Percentiles rank a stretch among this genome's conserved stretches.
These are phyloP conservation scores for Bovichtus variegatus DNA, from an alignment of 2,797 vertebrate genomes.

Conservation along the genomic window DNA sequence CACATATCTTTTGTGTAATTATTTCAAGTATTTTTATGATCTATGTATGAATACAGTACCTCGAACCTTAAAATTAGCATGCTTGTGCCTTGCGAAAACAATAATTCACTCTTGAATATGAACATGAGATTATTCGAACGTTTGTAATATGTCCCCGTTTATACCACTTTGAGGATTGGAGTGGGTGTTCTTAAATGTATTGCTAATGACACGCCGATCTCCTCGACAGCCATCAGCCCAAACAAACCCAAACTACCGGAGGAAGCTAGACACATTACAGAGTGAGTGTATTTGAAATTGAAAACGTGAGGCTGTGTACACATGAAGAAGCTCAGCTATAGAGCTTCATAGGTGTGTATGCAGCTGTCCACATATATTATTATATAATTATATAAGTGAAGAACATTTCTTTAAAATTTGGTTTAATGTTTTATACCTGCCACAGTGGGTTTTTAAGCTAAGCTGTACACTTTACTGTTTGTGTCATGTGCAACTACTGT, in stretches of 20 bases:
- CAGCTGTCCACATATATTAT: background rate
- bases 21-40: background rate
- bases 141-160: background rate
- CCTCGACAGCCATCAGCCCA: background rate
- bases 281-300: conserved; percentile 49
- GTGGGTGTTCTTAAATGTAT: background rate
- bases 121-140: background rate
- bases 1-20: background rate
- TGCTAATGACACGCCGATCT: background rate
- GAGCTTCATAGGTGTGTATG: no score
- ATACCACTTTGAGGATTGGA: background rate
- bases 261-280: background rate
- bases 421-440: background rate
- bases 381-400: no score
- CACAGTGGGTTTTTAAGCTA: background rate
- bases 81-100: background rate
- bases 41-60: background rate
- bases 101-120: background rate
- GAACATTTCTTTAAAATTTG: background rate
- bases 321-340: no score
- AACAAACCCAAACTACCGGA: no score
- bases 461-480: background rate
- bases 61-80: background rate
- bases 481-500: background rate
- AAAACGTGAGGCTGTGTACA: conserved; percentile 41